Evolutionary conservation across 2,113 vertebrate genomes (phyloP).

Genomic region (Sula dactylatra): DNA sequence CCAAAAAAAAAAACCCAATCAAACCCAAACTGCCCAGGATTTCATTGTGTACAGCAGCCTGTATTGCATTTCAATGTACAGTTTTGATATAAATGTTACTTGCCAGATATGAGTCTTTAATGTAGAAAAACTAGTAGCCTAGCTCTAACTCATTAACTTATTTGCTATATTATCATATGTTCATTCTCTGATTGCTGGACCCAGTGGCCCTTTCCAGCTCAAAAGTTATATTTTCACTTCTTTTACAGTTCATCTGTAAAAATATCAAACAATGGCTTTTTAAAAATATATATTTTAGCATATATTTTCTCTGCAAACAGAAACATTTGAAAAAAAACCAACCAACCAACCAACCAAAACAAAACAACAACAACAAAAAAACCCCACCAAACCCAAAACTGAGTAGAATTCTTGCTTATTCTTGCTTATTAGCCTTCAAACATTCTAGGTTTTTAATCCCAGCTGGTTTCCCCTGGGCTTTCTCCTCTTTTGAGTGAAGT

Average conservation of each 20-base stretch:
- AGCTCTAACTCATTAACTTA: neutral
- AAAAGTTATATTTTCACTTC: neutral
- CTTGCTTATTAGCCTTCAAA: neutral
- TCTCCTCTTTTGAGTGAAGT: neutral
- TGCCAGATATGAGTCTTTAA: neutral
- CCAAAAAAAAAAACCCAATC: neutral
- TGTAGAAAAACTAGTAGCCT: neutral
- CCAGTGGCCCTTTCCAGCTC: neutral
- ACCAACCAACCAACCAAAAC: neutral
- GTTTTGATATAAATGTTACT: neutral
- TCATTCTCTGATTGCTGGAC: neutral
- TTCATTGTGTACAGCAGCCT: neutral
- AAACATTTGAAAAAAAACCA: neutral
- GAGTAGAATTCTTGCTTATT: neutral
- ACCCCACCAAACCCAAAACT: fast-evolving
- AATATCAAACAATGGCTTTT: neutral
- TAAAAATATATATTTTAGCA: neutral
- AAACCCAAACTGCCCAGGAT: neutral
- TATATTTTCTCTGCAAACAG: neutral
- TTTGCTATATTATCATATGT: neutral
- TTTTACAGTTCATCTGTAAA: neutral
- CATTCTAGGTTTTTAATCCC: neutral
- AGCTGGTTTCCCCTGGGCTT: neutral
- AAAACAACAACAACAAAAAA: too few relatives aligned
- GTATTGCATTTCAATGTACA: neutral